Base-by-base conservation (phyloP, 1,140 invertebrate species). In the Venturia canescens region DNA sequence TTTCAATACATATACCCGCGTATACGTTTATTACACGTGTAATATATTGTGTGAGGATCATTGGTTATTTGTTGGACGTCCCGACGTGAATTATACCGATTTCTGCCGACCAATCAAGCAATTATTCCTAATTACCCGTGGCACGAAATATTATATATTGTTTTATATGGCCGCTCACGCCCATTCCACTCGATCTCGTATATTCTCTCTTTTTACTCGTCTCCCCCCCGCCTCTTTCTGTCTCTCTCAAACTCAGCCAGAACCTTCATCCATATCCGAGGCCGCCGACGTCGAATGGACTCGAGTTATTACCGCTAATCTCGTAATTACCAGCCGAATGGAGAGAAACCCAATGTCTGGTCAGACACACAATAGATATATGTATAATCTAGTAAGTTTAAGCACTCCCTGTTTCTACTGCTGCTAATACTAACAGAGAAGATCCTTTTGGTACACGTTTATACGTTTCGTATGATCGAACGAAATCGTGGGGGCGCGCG, bases 71-170 rank as follows among this genome's bases (percentile, higher is more conserved):
- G 88, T 88, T 85, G 86, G 84, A 81, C 83, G 83, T 82, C 83
- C 79, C 84, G 83, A 60, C 78, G 84, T 81, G 82, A 89, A 89
- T 88, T 87, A 88, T 85, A 85, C 84, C 85, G 86, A 86, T 87
- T 80, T 84, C 84, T 69, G 83, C 83, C 83, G 72, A n/a, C 78
- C 87, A 88, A 88, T 88, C 85, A 88, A 87, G 84, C 84, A 88
- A 88, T 89, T 89, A 89, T 85, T 85, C 82, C 80, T 88, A 90
- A 89, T 89, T 88, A 87, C 83, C 85, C 83, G 80, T 86, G 82
- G 83, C 53, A 83, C 81, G 67, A 82, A 87, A 87, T 84, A 81
- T 79, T 81, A 83, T 79, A 80, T 83, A 79, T 83, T 82, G 78
- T 48, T 74, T 71, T 78, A 81, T 82, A 78, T 71, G 67, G 34